A percentile compares a stretch with the other conserved stretches of the same genome.
These are phyloP conservation scores for Rhaphigaster nebulosa DNA, from an alignment of 2,888 invertebrate species.

Conservation along the genomic window DNA sequence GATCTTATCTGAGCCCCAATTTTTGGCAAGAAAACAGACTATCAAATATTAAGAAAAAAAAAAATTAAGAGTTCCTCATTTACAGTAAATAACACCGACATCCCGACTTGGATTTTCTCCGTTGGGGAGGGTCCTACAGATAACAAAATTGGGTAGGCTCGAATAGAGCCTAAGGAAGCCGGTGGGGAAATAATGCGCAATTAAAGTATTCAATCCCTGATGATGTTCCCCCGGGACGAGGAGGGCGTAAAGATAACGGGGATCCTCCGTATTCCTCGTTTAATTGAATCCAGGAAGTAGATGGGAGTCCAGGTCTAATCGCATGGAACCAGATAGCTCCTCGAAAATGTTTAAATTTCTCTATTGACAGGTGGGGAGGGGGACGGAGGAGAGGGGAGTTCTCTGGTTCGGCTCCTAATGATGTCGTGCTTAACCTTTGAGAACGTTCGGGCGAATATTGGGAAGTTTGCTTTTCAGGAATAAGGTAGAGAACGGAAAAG, in stretches of 20 bases:
- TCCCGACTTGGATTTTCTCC: neutral
- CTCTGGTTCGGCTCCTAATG: neutral
- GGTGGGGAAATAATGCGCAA: conserved; percentile 2
- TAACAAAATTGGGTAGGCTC: neutral
- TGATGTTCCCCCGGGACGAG: neutral
- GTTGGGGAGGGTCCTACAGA: neutral
- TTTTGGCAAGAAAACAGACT: conserved; percentile 3
- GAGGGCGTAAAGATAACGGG: conserved; percentile 18
- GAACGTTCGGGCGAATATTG: neutral
- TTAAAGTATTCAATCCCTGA: conserved; percentile 46
- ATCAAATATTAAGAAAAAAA: neutral
- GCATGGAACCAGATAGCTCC: conserved; percentile 28
- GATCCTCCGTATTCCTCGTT: conserved; percentile 1
- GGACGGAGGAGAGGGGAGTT: neutral
- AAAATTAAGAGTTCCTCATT: neutral
- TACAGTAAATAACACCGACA: conserved; percentile 1
- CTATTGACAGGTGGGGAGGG: neutral
- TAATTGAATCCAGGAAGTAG: conserved; percentile 39
- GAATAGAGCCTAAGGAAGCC: neutral
- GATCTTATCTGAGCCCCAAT: neutral
- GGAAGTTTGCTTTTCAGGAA: neutral
- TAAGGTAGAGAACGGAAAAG: neutral
- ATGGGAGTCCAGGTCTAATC: neutral
- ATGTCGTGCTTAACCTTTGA: neutral
- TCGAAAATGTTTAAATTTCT: conserved; percentile 18